These are phyloP conservation scores for Tiliacea aurago DNA, from an alignment of 2,888 invertebrate species.

Conservation along the genomic window DNA sequence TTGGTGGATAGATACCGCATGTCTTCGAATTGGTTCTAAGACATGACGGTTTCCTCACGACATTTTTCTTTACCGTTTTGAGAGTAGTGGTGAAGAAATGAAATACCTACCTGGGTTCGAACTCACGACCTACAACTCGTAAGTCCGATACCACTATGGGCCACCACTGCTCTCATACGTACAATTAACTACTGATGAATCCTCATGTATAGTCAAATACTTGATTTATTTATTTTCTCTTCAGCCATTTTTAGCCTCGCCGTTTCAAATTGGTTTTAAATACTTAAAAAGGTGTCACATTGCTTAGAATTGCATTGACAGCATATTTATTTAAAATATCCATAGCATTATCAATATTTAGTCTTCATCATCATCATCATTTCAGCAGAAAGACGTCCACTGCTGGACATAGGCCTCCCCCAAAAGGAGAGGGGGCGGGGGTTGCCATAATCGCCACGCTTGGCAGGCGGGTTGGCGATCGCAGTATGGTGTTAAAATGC, in stretches of 20 bases:
- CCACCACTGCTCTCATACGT: neutral
- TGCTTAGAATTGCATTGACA: neutral
- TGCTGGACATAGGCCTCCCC: too few relatives aligned
- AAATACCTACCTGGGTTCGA: neutral
- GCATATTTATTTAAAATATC: neutral
- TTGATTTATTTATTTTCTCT: neutral
- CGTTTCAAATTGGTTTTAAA: neutral
- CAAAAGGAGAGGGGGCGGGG: too few relatives aligned
- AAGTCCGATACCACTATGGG: neutral
- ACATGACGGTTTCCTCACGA: too few relatives aligned
- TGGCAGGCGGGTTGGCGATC: too few relatives aligned
- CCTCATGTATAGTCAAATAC: neutral
- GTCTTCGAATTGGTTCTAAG: neutral
- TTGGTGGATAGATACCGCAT: neutral
- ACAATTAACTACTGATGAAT: neutral
- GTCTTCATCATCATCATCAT: too few relatives aligned
- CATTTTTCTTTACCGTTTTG: neutral
- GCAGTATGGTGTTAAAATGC: too few relatives aligned
- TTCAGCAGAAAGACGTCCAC: too few relatives aligned
- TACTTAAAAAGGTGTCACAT: neutral
- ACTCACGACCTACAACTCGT: neutral
- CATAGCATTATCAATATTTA: neutral
- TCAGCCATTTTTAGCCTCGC: neutral
- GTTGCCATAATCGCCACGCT: too few relatives aligned
- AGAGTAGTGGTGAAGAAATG: neutral